phyloP scores from a whole-genome alignment of 2,113 vertebrate species.

The Ciconia stormi region DNA sequence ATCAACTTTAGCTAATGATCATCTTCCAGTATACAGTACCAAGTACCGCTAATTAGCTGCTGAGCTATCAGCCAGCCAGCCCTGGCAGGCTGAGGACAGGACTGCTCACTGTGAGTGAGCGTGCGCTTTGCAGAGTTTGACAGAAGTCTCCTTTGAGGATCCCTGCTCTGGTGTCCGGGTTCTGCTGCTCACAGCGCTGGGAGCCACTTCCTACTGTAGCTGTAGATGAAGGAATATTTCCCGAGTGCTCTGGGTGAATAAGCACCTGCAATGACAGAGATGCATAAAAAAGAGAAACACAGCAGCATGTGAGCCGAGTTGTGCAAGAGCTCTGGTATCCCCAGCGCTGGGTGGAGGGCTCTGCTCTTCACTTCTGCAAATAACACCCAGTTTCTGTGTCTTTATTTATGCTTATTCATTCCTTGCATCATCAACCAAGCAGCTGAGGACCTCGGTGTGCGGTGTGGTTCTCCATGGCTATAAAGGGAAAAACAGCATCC shows the following conservation, averaged over 20 bases:
- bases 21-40: neutral
- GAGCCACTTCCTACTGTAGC: conserved; percentile 70
- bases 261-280: conserved; percentile 53
- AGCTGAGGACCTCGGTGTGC: neutral
- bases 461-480: neutral
- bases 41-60: neutral
- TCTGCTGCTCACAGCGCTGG: neutral
- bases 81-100: neutral
- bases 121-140: neutral
- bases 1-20: neutral
- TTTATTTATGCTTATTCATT: conserved; percentile 54
- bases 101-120: accelerated
- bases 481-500: neutral
- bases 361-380: conserved; percentile 11
- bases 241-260: conserved; percentile 60
- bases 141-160: neutral
- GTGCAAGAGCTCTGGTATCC: conserved; percentile 44
- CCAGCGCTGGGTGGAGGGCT: conserved; percentile 26
- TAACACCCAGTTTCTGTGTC: conserved; percentile 51
- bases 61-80: neutral
- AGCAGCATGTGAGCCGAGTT: neutral
- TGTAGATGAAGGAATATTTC: conserved; percentile 78
- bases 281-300: neutral
- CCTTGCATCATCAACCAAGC: conserved; percentile 26
- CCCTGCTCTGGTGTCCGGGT: neutral